phyloP scores from a whole-genome alignment of 2,888 invertebrate genomes.

The Heterodera filipjevi region DNA sequence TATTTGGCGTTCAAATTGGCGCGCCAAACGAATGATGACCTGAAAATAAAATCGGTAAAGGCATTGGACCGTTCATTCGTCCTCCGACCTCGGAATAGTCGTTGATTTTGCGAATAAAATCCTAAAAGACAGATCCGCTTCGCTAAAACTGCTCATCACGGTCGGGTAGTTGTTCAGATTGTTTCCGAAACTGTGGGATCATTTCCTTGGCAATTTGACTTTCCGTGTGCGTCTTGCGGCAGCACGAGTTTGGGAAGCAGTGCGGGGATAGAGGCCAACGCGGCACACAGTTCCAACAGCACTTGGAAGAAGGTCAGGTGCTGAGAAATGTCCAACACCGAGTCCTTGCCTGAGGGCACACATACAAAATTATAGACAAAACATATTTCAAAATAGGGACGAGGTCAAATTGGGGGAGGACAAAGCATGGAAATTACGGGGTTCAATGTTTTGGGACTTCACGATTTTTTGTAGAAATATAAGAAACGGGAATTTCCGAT shows the following conservation, averaged over 20 bases:
- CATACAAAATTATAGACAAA: no score
- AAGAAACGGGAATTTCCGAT: no score
- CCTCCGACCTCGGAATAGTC: slow-evolving; percentile 53
- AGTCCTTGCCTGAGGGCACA: slow-evolving; percentile 63
- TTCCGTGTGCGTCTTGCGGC: slow-evolving; percentile 45
- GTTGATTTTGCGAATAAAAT: slow-evolving; percentile 57
- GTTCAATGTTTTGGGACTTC: no score
- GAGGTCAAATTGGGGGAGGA: no score
- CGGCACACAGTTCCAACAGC: slow-evolving; percentile 58
- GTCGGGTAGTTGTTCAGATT: slow-evolving; percentile 54
- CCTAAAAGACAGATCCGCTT: slow-evolving; percentile 62
- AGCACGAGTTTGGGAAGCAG: slow-evolving; percentile 55
- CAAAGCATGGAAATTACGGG: no score
- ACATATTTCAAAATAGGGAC: no score
- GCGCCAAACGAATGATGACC: slow-evolving; percentile 44
- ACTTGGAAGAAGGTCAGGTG: slow-evolving; percentile 64
- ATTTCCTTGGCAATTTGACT: slow-evolving; percentile 61
- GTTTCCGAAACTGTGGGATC: slow-evolving; percentile 60
- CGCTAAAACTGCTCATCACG: slow-evolving; percentile 53
- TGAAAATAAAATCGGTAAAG: slow-evolving; percentile 30
- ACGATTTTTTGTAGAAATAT: no score
- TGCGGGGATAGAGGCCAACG: slow-evolving; percentile 51
- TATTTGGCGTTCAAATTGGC: slow-evolving; percentile 46
- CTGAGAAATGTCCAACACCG: slow-evolving; percentile 63
- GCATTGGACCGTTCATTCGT: no score